Conservation (phyloP, 2,113 vertebrate genomes). For the Castor canadensis region DNA sequence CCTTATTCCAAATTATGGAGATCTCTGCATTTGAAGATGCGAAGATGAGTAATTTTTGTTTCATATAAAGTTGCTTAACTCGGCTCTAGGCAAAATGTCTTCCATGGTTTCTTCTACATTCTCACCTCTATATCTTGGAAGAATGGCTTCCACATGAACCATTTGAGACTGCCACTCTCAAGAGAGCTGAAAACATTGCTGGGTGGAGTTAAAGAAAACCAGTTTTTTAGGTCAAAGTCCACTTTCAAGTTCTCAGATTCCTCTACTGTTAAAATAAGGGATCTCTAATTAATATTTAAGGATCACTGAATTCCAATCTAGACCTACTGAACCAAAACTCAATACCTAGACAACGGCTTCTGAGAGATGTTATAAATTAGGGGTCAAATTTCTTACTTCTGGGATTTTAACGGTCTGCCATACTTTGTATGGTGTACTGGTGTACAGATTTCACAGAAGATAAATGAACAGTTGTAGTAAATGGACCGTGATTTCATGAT, state of each 20-base stretch:
- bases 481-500: not conserved
- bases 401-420: not conserved
- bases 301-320: too few species aligned
- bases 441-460: not conserved
- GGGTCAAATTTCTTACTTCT: not conserved
- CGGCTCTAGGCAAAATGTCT: not conserved
- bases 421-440: not conserved
- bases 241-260: not conserved
- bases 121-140: not conserved
- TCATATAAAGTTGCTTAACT: not conserved
- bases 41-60: not conserved
- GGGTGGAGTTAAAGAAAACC: not conserved
- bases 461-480: not conserved
- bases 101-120: not conserved
- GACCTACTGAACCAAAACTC: not conserved
- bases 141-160: not conserved
- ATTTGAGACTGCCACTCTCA: rapidly evolving
- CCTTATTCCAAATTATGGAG: not conserved
- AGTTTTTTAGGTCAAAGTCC: not conserved
- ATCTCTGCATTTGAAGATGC: not conserved
- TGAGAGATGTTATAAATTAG: not conserved
- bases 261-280: not conserved
- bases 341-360: not conserved
- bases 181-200: not conserved
- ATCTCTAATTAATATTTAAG: not conserved